Evolutionary conservation across 1,140 invertebrate species (phyloP).

Genomic region (Drosophila ironensis): DNA sequence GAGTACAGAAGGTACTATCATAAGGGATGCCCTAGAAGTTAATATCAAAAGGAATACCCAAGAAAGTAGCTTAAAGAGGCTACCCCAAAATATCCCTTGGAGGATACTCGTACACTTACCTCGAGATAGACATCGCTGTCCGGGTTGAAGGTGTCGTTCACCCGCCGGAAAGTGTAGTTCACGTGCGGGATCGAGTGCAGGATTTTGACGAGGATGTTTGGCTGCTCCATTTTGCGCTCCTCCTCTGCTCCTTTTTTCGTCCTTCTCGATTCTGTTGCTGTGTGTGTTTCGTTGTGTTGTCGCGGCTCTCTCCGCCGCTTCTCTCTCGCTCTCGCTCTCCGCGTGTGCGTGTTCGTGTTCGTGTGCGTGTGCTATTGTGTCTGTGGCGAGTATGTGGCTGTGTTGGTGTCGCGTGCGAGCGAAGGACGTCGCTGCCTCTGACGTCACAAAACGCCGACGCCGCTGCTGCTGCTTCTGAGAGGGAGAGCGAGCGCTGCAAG

Average conservation of each 20-base stretch:
- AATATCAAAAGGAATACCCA: too few relatives aligned
- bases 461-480: slow-evolving; percentile 26
- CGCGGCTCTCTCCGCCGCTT: slow-evolving; percentile 6
- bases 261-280: not conserved
- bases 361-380: slow-evolving; percentile 29
- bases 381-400: slow-evolving; percentile 25
- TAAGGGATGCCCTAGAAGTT: too few relatives aligned
- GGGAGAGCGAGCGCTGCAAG: slow-evolving; percentile 50
- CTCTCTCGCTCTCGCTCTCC: slow-evolving; percentile 1
- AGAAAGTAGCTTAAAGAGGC: too few relatives aligned
- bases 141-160: slow-evolving; percentile 96
- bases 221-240: slow-evolving; percentile 76
- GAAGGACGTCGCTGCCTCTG: slow-evolving; percentile 54
- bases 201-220: slow-evolving; percentile 84
- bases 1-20: too few relatives aligned
- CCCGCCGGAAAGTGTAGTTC: slow-evolving; percentile 92
- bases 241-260: not conserved
- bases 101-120: too few relatives aligned
- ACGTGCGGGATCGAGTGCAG: slow-evolving; percentile 93
- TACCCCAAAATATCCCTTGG: too few relatives aligned
- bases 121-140: slow-evolving; percentile 94
- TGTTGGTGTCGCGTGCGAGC: slow-evolving; percentile 25
- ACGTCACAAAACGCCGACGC: slow-evolving; percentile 55
- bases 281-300: slow-evolving; percentile 28
- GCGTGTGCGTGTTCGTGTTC: slow-evolving; percentile 5